Conservation (phyloP, 2,113 vertebrate genomes). For the Oncorhynchus gorbuscha region DNA sequence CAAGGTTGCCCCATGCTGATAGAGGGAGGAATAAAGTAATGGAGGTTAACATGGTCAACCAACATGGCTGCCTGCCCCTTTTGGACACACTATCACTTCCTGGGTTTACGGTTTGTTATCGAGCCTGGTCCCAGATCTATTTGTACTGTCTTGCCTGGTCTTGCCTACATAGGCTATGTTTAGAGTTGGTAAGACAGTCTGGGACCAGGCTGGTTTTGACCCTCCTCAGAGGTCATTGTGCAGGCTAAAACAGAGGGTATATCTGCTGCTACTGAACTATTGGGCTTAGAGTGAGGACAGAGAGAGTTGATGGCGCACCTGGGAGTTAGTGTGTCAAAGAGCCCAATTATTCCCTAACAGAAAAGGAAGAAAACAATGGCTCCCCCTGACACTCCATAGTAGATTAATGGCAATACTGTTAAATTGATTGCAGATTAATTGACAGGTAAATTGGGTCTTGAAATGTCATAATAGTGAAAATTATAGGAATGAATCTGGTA, state of each 20-base stretch:
- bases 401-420: conserved; percentile 27
- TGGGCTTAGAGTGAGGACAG: neutral
- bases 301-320: conserved; percentile 14
- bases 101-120: neutral
- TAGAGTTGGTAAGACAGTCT: too few relatives aligned
- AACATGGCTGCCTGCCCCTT: neutral
- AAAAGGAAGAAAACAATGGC: conserved; percentile 34
- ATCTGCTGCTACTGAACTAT: neutral
- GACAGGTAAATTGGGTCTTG: conserved; percentile 33
- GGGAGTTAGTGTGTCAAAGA: conserved; percentile 36
- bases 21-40: conserved; percentile 33
- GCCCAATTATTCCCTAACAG: conserved; percentile 31
- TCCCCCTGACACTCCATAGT: conserved; percentile 39
- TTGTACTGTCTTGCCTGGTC: too few relatives aligned
- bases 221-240: conserved; percentile 19
- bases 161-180: too few relatives aligned
- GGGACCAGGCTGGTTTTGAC: neutral
- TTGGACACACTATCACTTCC: neutral
- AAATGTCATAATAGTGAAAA: conserved; percentile 5
- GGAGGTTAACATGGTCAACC: conserved; percentile 26
- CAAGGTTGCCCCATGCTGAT: conserved; percentile 98
- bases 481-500: neutral
- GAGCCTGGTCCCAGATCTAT: neutral
- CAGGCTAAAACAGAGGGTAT: neutral
- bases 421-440: conserved; percentile 27